Base-by-base conservation (phyloP, 1,140 invertebrate species). In the Sitodiplosis mosellana region DNA sequence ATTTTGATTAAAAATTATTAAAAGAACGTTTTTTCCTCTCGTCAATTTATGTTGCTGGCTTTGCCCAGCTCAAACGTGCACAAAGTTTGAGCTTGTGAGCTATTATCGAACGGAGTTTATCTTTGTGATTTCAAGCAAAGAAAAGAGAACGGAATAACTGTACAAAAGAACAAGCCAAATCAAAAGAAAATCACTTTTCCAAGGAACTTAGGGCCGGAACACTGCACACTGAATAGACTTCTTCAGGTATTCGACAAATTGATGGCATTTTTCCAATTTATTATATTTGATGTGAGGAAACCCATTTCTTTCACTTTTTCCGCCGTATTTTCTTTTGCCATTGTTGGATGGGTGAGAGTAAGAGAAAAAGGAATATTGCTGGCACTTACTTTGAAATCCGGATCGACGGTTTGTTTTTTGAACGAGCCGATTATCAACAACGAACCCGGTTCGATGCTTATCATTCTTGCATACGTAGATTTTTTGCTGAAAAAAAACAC, bases 341-440 rank as follows among this genome's bases (percentile, higher is more conserved):
- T 42, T 33, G 37, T 38, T 21, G 12, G 40, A 33, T n/a, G 38
- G 11, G 11, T 7, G n/a, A 36, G 34, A 27, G 14, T 44, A 44
- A 18, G 15, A 49, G 11, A 48, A 50, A 42, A 50, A 42, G 36
- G 12, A 40, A 46, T 42, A 14, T 8, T n/a, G n/a, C n/a, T n/a
- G n/a, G n/a, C 27, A 51, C 52, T 53, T 61, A 81, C 77, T 73
- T 81, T 82, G 55, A 80, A 81, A 66, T 83, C 75, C 45, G 78
- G 73, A 65, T 79, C 78, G 14, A 68, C 70, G 14, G 71, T 69
- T 15, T 21, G 20, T 33, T 77, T 72, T 56, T 87, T 86, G 64
- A 89, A 87, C 14, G 81, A 80, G 47, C 84, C 85, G 33, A 83
- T 76, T 51, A 89, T 82, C 62, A 81, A 78, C 48, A 87, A 73